These are phyloP conservation scores for Ophiodon elongatus DNA, from an alignment of 2,113 vertebrate species.

Conservation along the genomic window DNA sequence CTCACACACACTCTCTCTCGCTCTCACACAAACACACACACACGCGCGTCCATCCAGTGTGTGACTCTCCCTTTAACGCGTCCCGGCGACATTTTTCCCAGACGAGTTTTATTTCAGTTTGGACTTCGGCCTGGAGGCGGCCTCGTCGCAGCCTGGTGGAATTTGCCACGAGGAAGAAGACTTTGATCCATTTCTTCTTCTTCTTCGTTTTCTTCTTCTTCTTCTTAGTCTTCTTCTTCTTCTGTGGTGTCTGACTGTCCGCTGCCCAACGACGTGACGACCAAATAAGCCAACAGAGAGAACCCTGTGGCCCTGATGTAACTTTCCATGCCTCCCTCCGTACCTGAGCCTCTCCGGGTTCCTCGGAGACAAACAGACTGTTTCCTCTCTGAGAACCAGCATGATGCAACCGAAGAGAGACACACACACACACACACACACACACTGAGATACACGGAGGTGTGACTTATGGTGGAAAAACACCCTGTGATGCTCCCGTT, in stretches of 20 bases:
- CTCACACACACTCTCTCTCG: constrained; percentile 21
- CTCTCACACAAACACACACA: constrained; percentile 23
- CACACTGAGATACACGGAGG: background rate
- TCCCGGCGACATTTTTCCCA: constrained; percentile 62
- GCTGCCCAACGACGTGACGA: background rate
- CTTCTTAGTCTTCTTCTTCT: constrained; percentile 64
- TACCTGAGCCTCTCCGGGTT: constrained; percentile 57
- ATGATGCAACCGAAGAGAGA: constrained; percentile 29
- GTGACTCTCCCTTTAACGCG: constrained; percentile 44
- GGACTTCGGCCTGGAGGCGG: constrained; percentile 68
- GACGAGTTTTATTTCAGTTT: constrained; percentile 60
- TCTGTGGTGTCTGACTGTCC: constrained; percentile 55
- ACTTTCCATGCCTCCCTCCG: constrained; percentile 54
- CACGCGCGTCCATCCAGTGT: background rate
- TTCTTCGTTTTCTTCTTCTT: constrained; percentile 63
- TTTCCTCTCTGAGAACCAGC: constrained; percentile 3
- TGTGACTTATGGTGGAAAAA: constrained; percentile 6
- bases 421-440: no score
- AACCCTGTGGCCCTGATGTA: constrained; percentile 35
- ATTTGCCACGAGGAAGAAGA: constrained; percentile 70
- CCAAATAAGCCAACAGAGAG: constrained; percentile 34
- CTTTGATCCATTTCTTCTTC: constrained; percentile 55
- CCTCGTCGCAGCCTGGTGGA: constrained; percentile 63
- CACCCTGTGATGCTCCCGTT: constrained; percentile 16
- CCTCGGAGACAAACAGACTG: constrained; percentile 34